These are phyloP conservation scores for Drosophila sturtevanti DNA, from an alignment of 1,140 invertebrate species.

Conservation along the genomic window DNA sequence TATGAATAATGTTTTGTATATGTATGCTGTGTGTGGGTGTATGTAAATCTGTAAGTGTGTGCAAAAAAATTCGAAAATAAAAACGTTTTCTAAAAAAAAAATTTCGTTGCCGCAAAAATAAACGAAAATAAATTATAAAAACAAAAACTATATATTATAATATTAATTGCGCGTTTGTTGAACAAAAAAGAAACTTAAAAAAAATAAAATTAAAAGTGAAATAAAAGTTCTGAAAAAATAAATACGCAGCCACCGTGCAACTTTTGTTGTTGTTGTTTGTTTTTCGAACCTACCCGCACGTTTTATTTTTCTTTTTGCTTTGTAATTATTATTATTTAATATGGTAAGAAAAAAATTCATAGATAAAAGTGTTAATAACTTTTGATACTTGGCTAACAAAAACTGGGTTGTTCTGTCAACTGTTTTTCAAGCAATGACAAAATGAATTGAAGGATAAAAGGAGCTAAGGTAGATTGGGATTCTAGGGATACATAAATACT, in stretches of 20 bases:
- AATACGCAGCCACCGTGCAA: constrained; percentile 81
- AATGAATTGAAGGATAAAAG: constrained; percentile 26
- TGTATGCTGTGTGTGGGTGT: constrained; percentile 32
- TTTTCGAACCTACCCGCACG: constrained; percentile 64
- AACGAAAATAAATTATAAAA: constrained; percentile 23
- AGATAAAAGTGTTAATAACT: constrained; percentile 71
- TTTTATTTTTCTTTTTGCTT: constrained; percentile 24
- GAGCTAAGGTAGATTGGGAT: background rate
- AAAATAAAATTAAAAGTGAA: constrained; percentile 31
- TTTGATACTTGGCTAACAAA: constrained; percentile 45
- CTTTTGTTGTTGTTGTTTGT: constrained; percentile 46
- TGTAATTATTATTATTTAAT: constrained; percentile 16
- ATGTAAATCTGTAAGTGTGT: constrained; percentile 27
- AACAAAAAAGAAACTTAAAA: constrained; percentile 34
- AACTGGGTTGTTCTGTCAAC: constrained; percentile 74
- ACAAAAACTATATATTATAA: constrained; percentile 37
- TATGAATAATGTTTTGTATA: constrained; percentile 27
- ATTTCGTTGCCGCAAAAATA: constrained; percentile 35
- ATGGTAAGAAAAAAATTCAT: constrained; percentile 15
- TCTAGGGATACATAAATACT: constrained; percentile 7
- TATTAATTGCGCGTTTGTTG: constrained; percentile 40
- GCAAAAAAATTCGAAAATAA: constrained; percentile 73
- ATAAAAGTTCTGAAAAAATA: constrained; percentile 39
- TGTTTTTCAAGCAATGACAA: constrained; percentile 59
- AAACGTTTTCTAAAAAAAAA: constrained; percentile 63